These are phyloP conservation scores for Microtus richardsoni DNA, from an alignment of 2,113 vertebrate genomes.

Conservation along the genomic window DNA sequence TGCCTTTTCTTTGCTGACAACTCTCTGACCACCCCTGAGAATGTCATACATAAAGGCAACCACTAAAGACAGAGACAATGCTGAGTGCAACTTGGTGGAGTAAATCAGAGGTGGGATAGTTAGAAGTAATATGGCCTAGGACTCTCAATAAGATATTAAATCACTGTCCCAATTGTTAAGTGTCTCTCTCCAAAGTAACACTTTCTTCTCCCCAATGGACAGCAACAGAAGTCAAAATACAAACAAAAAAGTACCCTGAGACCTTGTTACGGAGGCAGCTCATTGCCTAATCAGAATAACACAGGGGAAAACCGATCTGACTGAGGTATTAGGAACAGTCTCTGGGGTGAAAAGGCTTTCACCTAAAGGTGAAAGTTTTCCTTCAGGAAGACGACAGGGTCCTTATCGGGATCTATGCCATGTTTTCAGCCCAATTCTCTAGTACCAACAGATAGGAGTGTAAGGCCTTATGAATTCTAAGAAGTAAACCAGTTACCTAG, in stretches of 20 bases:
- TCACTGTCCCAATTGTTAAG: not conserved
- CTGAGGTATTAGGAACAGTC: not conserved
- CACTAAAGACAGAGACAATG: not conserved
- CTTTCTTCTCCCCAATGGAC: constrained; percentile 20
- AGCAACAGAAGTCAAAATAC: not conserved
- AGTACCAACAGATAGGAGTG: not conserved
- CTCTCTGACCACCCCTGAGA: not conserved
- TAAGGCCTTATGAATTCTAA: not conserved
- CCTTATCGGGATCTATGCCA: not conserved
- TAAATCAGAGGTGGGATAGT: not conserved
- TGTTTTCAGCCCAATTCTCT: not conserved
- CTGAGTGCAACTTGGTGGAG: not conserved
- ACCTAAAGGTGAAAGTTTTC: not conserved
- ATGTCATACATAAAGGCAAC: not conserved
- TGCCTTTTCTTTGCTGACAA: not conserved
- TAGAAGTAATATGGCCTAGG: not conserved
- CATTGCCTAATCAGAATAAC: not conserved
- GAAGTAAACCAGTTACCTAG: not conserved
- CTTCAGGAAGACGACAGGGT: not conserved
- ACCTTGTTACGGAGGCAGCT: constrained; percentile 39
- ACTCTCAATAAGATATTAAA: constrained; percentile 18
- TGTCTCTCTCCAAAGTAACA: not conserved
- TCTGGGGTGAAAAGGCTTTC: not conserved
- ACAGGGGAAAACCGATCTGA: not conserved
- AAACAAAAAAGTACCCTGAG: constrained; percentile 31